Percentiles rank a stretch among this genome's conserved stretches.
Evolutionary conservation across 2,888 invertebrate species (phyloP).

Genomic region (Diploptera punctata): DNA sequence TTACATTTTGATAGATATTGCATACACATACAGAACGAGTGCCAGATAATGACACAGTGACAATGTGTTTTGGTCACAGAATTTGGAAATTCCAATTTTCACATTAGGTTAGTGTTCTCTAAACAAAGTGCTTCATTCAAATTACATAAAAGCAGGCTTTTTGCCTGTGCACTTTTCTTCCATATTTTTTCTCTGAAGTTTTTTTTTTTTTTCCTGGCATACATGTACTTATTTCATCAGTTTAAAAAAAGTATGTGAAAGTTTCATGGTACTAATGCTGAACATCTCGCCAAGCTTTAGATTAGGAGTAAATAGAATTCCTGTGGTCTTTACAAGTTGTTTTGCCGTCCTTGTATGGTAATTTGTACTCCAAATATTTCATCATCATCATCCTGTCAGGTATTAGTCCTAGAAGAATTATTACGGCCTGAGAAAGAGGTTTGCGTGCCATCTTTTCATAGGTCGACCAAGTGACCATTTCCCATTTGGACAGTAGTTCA

Average conservation of each 20-base stretch:
- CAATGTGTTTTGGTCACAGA: not conserved
- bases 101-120: no score
- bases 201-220: not conserved
- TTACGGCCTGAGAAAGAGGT: no score
- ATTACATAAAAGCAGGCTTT: not conserved
- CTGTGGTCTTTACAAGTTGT: no score
- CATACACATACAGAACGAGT: no score
- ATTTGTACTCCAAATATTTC: not conserved
- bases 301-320: not conserved
- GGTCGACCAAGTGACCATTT: no score
- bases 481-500: no score
- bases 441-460: no score
- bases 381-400: no score
- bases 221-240: not conserved
- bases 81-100: no score
- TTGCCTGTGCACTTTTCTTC: not conserved
- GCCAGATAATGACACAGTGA: not conserved
- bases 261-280: not conserved
- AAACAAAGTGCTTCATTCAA: not conserved
- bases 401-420: no score
- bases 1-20: no score
- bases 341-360: not conserved
- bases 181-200: no score
- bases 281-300: not conserved
- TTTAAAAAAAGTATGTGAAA: not conserved